Evolutionary conservation across 2,797 vertebrate genomes (phyloP).

Genomic region (Sebastes diploproa): DNA sequence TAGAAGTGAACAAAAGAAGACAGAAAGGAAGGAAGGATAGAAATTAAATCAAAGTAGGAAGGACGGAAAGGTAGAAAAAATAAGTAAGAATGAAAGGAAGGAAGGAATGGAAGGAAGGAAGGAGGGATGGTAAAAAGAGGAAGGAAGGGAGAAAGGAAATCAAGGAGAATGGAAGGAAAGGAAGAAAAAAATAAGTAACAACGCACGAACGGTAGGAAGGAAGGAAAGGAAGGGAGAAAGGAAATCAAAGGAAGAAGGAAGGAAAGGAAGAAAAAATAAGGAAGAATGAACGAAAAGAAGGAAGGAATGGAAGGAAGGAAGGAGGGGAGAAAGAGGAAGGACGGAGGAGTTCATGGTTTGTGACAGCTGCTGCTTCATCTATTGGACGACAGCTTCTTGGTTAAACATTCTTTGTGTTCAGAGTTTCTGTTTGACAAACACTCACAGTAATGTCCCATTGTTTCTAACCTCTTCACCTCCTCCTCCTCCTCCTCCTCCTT

Average conservation of each 20-base stretch:
- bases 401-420: slow-evolving; percentile 16
- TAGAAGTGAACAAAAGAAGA: too few relatives aligned
- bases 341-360: not conserved
- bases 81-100: not conserved
- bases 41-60: not conserved
- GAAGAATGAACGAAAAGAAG: not conserved
- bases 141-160: not conserved
- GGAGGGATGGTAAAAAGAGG: not conserved
- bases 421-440: slow-evolving; percentile 43
- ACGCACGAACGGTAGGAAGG: not conserved
- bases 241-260: not conserved
- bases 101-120: too few relatives aligned
- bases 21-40: too few relatives aligned
- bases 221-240: not conserved
- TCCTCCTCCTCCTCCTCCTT: too few relatives aligned
- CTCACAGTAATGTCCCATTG: not conserved
- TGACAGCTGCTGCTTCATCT: slow-evolving; percentile 34
- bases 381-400: not conserved
- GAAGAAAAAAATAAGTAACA: not conserved
- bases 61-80: not conserved
- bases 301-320: not conserved
- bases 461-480: not conserved
- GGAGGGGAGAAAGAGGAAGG: not conserved
- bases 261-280: not conserved
- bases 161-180: not conserved